A percentile compares a stretch with the other conserved stretches of the same genome.
phyloP scores from a whole-genome alignment of 1,140 invertebrate species.

The Hycleus cichorii region DNA sequence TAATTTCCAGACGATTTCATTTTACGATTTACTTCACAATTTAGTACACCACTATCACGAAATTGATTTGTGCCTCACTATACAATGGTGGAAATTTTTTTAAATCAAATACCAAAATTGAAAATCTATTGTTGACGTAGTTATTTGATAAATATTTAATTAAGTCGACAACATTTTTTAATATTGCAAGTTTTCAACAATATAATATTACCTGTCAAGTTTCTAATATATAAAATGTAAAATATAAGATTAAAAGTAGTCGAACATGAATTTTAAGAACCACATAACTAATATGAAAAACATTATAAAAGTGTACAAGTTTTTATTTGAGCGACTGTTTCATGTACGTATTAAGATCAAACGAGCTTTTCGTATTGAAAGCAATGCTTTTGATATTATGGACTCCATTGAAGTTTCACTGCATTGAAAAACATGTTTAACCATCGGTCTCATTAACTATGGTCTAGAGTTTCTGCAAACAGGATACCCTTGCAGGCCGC shows the following conservation, averaged over 20 bases:
- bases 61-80: constrained; percentile 1
- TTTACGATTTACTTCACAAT: constrained; percentile 15
- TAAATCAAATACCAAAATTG: too few relatives aligned
- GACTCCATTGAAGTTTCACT: constrained; percentile 26
- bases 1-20: constrained; percentile 18
- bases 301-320: constrained; percentile 13
- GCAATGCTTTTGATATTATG: constrained; percentile 27
- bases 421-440: constrained; percentile 33
- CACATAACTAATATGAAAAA: constrained; percentile 12
- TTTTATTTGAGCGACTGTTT: constrained; percentile 21
- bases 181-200: background rate
- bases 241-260: constrained; percentile 13
- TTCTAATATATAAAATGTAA: constrained; percentile 2
- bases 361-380: constrained; percentile 31
- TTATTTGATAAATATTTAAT: too few relatives aligned
- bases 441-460: constrained; percentile 31
- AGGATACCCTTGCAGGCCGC: constrained; percentile 20
- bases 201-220: constrained; percentile 13
- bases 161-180: constrained; percentile 1
- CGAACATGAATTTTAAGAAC: constrained; percentile 3
- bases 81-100: too few relatives aligned
- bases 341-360: constrained; percentile 31
- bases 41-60: background rate
- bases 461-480: constrained; percentile 27
- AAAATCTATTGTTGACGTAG: too few relatives aligned